phyloP scores from a whole-genome alignment of 2,113 vertebrate genomes.

The Nothobranchius furzeri region DNA sequence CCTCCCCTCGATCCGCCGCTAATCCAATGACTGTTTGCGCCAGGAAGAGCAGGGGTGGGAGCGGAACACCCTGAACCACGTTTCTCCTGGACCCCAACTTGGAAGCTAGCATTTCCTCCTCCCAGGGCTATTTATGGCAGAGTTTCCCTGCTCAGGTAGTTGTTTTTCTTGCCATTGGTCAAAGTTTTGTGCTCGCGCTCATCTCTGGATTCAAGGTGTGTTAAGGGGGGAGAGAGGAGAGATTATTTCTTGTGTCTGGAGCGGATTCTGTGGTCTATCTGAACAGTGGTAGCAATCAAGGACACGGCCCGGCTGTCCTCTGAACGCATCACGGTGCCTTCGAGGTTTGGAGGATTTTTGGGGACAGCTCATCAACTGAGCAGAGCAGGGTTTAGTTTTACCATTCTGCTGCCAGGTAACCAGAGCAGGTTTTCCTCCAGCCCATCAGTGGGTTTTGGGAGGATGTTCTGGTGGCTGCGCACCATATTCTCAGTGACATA shows the following conservation, averaged over 20 bases:
- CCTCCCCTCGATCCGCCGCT: conserved; percentile 77
- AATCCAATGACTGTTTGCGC: conserved; percentile 79
- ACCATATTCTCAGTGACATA: conserved; percentile 61
- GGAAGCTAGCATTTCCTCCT: conserved; percentile 24
- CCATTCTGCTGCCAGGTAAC: conserved; percentile 42
- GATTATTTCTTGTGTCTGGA: conserved; percentile 35
- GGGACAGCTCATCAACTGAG: conserved; percentile 16
- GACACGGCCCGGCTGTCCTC: conserved; percentile 56
- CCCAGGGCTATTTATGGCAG: conserved; percentile 48
- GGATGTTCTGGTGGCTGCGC: conserved; percentile 56
- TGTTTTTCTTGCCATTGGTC: conserved; percentile 20
- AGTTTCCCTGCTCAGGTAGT: conserved; percentile 50
- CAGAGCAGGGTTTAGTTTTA: conserved; percentile 13
- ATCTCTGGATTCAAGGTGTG: conserved; percentile 34
- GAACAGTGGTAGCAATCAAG: conserved; percentile 59
- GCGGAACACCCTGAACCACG: conserved; percentile 69
- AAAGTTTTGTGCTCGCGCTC: conserved; percentile 44
- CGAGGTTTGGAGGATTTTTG: conserved; percentile 7
- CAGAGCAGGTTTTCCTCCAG: conserved; percentile 17
- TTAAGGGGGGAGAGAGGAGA: not conserved
- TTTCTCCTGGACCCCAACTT: conserved; percentile 61
- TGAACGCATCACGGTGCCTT: conserved; percentile 20
- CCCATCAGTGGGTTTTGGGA: conserved; percentile 38
- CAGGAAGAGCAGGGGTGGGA: conserved; percentile 70
- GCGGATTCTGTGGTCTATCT: conserved; percentile 47